Base-by-base conservation (phyloP, 2,113 vertebrate genomes). In the Tympanuchus pallidicinctus region DNA sequence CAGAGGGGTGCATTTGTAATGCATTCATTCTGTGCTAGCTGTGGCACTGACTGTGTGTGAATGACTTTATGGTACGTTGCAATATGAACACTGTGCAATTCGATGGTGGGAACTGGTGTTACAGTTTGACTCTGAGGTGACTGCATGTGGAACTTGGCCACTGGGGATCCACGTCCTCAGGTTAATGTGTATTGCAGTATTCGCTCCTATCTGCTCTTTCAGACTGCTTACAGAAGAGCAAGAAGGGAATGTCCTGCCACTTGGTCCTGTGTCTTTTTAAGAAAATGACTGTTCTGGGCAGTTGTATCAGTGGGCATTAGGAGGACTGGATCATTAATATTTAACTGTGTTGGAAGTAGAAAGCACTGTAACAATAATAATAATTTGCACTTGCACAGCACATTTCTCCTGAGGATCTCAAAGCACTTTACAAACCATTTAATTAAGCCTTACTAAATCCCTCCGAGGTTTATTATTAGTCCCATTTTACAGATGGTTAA, bases 401-500 rank as follows among this genome's bases (percentile, higher is more conserved):
- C 92, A 93, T 96, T 97, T 94, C 95, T 96, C 93, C 66, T 84
- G 95, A 95, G 94, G 90, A 96, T 97, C 94, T 95, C 92, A 92
- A 95, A 95, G 95, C 93, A 96, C 93, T 95, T 95, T 95, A 91
- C 91, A 95, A 97, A 95, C 92, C 88, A 91, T 96, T 97, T 97
- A 95, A 95, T 97, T 97, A 97, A 95, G 94, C 89, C 82, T 95
- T 88, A 83, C 80, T 92, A 88, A 97, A 95, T 93, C 90, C 94
- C 96, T 95, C 80, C 34, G 95, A 93, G 94, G 92, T 95, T 95
- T 95, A 88, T 94, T 93, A 95, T 95, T 95, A 95, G 94, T 95
- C 95, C 93, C 90, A 82, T 96, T 97, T 97, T 95, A 95, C 95
- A 97, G 96, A 95, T 96, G 93, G 93, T 96, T 95, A 95, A 94